phyloP scores from a whole-genome alignment of 35 echinoderm and acorn worm species.

The Heliocidaris erythrogramma region DNA sequence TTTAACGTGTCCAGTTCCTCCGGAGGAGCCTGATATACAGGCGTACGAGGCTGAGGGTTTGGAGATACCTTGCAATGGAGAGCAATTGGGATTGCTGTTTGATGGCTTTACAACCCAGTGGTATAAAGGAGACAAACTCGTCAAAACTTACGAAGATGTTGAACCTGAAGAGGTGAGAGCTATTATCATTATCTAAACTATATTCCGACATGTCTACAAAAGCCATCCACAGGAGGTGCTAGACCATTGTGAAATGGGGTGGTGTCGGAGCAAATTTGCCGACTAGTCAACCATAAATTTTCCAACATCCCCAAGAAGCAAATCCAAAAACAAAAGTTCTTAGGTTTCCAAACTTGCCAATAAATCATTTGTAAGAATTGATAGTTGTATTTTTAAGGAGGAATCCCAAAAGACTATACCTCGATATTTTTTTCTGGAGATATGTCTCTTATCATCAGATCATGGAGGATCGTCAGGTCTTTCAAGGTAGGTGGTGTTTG shows the following conservation, averaged over 20 bases:
- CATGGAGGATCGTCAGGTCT: no score
- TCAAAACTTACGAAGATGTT: slow-evolving; percentile 53
- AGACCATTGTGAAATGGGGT: neutral
- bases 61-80: slow-evolving; percentile 55
- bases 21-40: slow-evolving; percentile 4
- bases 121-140: slow-evolving; percentile 46
- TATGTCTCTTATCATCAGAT: no score
- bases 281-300: no score
- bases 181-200: neutral
- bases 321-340: no score
- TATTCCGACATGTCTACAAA: neutral
- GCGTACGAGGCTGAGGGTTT: slow-evolving; percentile 49
- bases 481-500: no score
- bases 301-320: no score
- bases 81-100: slow-evolving; percentile 55
- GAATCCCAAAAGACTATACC: no score
- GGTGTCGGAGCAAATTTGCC: neutral
- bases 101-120: slow-evolving; percentile 37
- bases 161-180: slow-evolving; percentile 59
- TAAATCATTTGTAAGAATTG: no score
- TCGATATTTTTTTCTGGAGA: no score
- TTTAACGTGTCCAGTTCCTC: neutral
- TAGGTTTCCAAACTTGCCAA: no score
- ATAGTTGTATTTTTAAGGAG: no score
- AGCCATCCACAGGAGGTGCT: neutral